These are phyloP conservation scores for Pollachius pollachius DNA, from an alignment of 2,113 vertebrate genomes.

Conservation along the genomic window DNA sequence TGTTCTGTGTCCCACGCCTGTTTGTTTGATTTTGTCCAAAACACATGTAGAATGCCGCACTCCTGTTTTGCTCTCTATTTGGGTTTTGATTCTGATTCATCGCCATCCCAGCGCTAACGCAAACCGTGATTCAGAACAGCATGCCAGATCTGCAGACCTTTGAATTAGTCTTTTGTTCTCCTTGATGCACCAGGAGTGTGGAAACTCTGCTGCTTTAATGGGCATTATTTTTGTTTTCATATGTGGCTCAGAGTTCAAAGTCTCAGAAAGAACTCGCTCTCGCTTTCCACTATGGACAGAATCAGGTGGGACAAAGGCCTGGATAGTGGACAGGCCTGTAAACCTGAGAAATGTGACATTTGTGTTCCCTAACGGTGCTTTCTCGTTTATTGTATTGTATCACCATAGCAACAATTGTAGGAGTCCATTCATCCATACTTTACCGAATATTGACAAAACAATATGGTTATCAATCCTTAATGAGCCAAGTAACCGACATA, in stretches of 20 bases:
- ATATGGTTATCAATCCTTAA: too few relatives aligned
- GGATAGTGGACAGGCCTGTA: background rate
- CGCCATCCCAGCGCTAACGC: constrained; percentile 9
- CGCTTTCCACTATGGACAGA: background rate
- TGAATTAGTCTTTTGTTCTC: constrained; percentile 71
- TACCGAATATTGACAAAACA: too few relatives aligned
- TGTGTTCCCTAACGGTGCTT: too few relatives aligned
- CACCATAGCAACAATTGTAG: too few relatives aligned
- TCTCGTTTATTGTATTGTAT: too few relatives aligned
- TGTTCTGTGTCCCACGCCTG: constrained; percentile 60
- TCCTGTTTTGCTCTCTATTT: constrained; percentile 14
- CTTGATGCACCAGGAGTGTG: constrained; percentile 32
- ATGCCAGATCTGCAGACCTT: constrained; percentile 42
- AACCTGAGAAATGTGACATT: background rate
- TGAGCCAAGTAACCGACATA: too few relatives aligned
- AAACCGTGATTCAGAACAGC: constrained; percentile 22
- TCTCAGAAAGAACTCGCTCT: background rate
- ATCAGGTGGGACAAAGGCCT: background rate
- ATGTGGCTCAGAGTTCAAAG: background rate
- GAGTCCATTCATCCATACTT: too few relatives aligned
- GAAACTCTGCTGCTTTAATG: constrained; percentile 12
- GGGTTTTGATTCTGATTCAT: background rate
- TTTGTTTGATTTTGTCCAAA: constrained; percentile 76
- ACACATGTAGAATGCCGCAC: constrained; percentile 26
- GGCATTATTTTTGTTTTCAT: background rate